Evolutionary conservation across 2,888 invertebrate species (phyloP).

Genomic region (Temnothorax rugatulus): DNA sequence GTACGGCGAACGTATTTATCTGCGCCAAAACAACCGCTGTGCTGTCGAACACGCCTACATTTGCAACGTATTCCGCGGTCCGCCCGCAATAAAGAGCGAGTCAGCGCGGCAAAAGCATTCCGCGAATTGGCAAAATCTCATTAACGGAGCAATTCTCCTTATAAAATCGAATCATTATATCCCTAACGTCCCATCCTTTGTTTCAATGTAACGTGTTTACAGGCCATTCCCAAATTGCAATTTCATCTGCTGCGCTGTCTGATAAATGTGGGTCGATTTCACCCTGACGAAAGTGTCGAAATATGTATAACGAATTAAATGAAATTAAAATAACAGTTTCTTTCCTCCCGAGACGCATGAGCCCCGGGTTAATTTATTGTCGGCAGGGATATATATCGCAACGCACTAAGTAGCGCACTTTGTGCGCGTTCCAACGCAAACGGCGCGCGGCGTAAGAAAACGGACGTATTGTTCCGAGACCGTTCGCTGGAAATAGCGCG

Average conservation of each 20-base stretch:
- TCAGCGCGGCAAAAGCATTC: background rate
- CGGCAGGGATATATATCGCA: background rate
- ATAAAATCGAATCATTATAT: slow-evolving; percentile 8
- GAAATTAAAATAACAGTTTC: slow-evolving; percentile 21
- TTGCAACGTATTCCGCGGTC: background rate
- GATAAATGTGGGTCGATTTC: slow-evolving; percentile 16
- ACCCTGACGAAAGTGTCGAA: slow-evolving; percentile 18
- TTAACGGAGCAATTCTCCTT: slow-evolving; percentile 10
- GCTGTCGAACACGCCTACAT: slow-evolving; percentile 23
- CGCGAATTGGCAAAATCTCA: slow-evolving; percentile 12
- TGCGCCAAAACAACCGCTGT: slow-evolving; percentile 18
- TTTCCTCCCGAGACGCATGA: background rate
- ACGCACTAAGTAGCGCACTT: background rate
- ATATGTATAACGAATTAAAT: slow-evolving; percentile 26
- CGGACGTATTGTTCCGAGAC: slow-evolving; percentile 27
- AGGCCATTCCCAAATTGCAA: background rate
- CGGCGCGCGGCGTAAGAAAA: slow-evolving; percentile 9
- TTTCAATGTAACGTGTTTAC: background rate
- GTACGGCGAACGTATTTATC: background rate
- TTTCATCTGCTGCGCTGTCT: background rate
- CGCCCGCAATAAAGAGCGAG: slow-evolving; percentile 7
- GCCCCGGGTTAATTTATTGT: slow-evolving; percentile 19
- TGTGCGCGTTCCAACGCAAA: background rate
- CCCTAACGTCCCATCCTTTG: background rate
- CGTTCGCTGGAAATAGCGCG: slow-evolving; percentile 44